Conservation (phyloP, 2,113 vertebrate genomes). For the Geococcyx californianus region DNA sequence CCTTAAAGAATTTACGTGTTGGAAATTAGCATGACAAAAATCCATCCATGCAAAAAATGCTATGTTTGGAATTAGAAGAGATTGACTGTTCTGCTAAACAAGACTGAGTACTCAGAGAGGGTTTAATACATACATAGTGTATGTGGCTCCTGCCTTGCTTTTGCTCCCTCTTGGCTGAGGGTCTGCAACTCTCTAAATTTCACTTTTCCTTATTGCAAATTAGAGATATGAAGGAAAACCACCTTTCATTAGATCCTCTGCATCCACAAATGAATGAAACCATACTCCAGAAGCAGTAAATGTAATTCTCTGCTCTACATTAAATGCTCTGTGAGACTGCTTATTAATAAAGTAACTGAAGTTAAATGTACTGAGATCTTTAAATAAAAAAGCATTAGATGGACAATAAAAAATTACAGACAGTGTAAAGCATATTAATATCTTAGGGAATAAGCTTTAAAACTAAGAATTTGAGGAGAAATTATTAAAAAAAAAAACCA, state of each 20-base stretch:
- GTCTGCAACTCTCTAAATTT: background rate
- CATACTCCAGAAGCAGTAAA: background rate
- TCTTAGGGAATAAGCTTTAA: background rate
- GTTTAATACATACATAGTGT: background rate
- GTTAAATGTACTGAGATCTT: background rate
- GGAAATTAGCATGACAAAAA: conserved; percentile 24
- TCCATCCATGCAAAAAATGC: background rate
- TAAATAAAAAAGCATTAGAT: background rate
- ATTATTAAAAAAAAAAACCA: background rate
- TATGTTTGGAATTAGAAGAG: background rate
- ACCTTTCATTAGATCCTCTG: background rate
- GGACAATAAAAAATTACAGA: background rate
- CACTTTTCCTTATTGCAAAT: background rate
- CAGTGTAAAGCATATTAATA: background rate
- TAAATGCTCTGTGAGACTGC: background rate
- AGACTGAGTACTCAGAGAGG: accelerated
- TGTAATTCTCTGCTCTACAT: background rate
- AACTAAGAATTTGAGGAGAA: background rate
- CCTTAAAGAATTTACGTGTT: background rate
- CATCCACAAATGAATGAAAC: background rate
- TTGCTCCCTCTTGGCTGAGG: background rate
- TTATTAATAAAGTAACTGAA: conserved; percentile 18
- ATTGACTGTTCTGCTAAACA: background rate
- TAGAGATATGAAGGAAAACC: background rate
- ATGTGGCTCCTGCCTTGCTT: background rate